Evolutionary conservation across 2,888 invertebrate species (phyloP), one percentile per base, ranked within the genome.

Genomic region (Arrhopalites spinosus): DNA sequence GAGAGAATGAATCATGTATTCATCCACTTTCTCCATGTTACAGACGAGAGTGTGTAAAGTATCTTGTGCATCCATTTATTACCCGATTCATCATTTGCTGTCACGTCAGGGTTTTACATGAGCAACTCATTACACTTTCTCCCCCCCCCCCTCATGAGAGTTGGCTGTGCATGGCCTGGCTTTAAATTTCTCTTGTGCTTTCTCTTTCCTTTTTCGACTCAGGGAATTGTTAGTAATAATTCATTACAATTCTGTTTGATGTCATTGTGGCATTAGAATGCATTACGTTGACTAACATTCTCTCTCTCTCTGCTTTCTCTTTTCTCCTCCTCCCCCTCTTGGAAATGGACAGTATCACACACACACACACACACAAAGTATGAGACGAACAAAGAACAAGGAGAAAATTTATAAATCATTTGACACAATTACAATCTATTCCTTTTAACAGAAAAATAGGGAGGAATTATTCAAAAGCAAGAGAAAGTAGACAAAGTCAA

Each of bases 51-150:
- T 17, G 15, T 50, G 50, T 50, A 50, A 13, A 20, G 23, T 68
- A 68, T 47, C 45, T 25, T 27, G 15, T 25, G 67, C 47, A 47
- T 25, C 47, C 67, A 47, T 68, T 45, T 68, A 47, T 47, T 68
- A 45, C 67, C 20, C 36, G 67, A 68, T 68, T 23, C 67, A 68
- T 68, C 67, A 68, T 68, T 68, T 13, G 11, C 67, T 68, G 67
- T 68, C 67, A 68, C 36, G 27, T 66, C 5, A 36, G 36, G n/a
- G 66, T 36, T 68, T 45, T 45, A 47, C 23, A 47, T 47, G 50
- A 47, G 25, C 43, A 68, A 68, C 47, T 68, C 27, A 47, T 68
- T 66, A 30, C 29, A 20, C 3, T 23, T 2, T 59, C 20, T 23
- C n/a, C n/a, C n/a, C n/a, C n/a, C n/a, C n/a, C n/a, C n/a, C n/a